Evolutionary conservation across 2,888 invertebrate species (phyloP).

Genomic region (Conops quadrifasciatus): DNA sequence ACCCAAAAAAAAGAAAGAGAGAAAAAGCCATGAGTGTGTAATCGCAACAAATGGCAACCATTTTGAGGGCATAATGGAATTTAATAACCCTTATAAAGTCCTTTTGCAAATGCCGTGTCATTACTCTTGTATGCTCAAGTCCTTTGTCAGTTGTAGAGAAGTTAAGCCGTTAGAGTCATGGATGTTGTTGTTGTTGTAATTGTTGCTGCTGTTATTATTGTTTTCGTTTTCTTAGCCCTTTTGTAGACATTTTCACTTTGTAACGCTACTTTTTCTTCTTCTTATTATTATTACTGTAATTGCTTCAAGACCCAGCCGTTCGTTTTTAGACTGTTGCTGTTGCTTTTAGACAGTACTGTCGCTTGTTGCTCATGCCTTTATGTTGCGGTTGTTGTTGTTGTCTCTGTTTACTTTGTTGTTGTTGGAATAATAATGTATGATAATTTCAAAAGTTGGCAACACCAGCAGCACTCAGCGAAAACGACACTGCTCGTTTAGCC

Average conservation of each 20-base stretch:
- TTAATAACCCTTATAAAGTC: slow-evolving; percentile 23
- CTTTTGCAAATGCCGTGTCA: slow-evolving; percentile 6
- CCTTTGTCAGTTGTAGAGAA: no score
- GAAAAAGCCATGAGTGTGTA: neutral
- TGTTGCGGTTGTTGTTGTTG: slow-evolving; percentile 2
- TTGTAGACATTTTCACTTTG: no score
- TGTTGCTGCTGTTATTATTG: neutral
- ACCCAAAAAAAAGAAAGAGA: neutral
- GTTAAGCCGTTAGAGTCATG: no score
- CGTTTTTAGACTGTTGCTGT: neutral
- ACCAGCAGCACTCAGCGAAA: neutral
- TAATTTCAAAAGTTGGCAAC: slow-evolving; percentile 10
- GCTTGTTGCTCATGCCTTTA: neutral
- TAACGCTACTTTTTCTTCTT: no score
- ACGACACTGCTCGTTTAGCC: no score
- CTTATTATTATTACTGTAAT: no score
- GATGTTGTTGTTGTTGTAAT: neutral
- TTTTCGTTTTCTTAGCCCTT: neutral
- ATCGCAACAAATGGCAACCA: slow-evolving; percentile 30
- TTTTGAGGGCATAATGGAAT: slow-evolving; percentile 35
- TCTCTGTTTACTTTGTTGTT: neutral
- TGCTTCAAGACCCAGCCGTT: no score
- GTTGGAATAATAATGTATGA: slow-evolving; percentile 16
- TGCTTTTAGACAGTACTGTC: neutral
- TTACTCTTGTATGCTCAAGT: slow-evolving; percentile 7